Base-by-base conservation (phyloP, 2,797 vertebrate species). In the Anabacerthia variegaticeps region DNA sequence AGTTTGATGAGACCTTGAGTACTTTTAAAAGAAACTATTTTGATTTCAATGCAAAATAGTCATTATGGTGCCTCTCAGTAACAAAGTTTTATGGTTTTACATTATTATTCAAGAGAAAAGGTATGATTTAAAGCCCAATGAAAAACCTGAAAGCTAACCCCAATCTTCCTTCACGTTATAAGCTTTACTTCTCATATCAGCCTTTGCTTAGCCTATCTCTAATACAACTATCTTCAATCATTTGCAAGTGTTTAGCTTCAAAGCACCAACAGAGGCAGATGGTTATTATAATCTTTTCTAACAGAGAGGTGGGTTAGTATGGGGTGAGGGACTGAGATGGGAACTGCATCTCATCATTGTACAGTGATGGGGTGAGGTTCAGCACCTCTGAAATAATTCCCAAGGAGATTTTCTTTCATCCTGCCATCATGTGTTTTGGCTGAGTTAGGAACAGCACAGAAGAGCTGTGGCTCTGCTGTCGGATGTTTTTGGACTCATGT, bases 1-100 rank as follows among this genome's bases (percentile, higher is more conserved):
- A 78, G 65, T 85, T 96, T 92, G 82, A 91, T 94, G 88, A 87
- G 8, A 82, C 32, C 34, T 59, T 65, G 58, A 74, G 39, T 44
- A 65, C 71, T 95, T 93, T 61, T 30, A 68, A 85, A 89, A 85
- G 9, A 63, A 89, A 73, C 18, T 65, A 4, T 66, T 91, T 58
- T 80, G 34, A 61, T 92, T 92, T 85, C 51, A 72, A 11, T 32
- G 18, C 36, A 71, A 93, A 89, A 72, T 10, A 39, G 7, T 92
- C 18, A 41, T 78, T 72, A 44, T 5, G 8, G n/a, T 79, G 44
- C 28, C 32, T 58, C 48, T 92, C 46, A n/a, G 55, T 75, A 61
- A 52, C n/a, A 90, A 76, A 67, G 7, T 56, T 82, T 90, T 58
- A 71, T 71, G 59, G 51, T 22, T 85, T 92, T 68, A 72, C 21